These are phyloP conservation scores for Allophyes oxyacanthae DNA, from an alignment of 2,888 invertebrate species.

Conservation along the genomic window DNA sequence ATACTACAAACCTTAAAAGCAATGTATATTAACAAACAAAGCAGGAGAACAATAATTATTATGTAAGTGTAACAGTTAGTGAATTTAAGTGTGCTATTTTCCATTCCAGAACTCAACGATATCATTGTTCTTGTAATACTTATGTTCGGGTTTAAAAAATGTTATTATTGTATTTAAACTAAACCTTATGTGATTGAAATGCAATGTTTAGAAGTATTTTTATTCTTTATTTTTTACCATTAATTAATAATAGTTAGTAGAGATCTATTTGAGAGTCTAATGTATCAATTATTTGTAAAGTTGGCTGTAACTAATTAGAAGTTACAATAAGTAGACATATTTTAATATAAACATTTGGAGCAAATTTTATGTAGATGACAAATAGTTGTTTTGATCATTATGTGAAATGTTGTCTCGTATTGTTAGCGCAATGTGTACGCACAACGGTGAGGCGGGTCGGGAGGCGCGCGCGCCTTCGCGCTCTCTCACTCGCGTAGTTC, in stretches of 20 bases:
- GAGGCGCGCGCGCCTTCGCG: slow-evolving; percentile 40
- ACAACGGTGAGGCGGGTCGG: slow-evolving; percentile 77
- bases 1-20: slow-evolving; percentile 81
- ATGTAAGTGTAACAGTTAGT: slow-evolving; percentile 89
- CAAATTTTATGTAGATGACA: slow-evolving; percentile 89
- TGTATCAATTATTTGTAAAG: slow-evolving; percentile 90
- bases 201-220: slow-evolving; percentile 90
- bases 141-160: slow-evolving; percentile 89
- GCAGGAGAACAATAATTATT: slow-evolving; percentile 89
- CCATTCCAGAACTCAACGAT: slow-evolving; percentile 89
- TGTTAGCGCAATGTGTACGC: slow-evolving; percentile 87
- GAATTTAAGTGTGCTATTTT: slow-evolving; percentile 90
- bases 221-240: slow-evolving; percentile 90
- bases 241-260: slow-evolving; percentile 89
- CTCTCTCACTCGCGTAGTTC: slow-evolving; percentile 2
- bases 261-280: slow-evolving; percentile 90
- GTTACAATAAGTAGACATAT: slow-evolving; percentile 89
- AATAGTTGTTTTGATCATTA: slow-evolving; percentile 88
- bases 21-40: slow-evolving; percentile 88
- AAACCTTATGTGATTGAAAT: slow-evolving; percentile 90
- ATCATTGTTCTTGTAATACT: slow-evolving; percentile 88
- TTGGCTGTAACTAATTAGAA: slow-evolving; percentile 89
- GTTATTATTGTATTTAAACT: slow-evolving; percentile 89
- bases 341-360: slow-evolving; percentile 89
- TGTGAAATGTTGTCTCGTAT: slow-evolving; percentile 87